Evolutionary conservation across 2,797 vertebrate species (phyloP), one percentile per base, ranked within the genome.

Genomic region (Notolabrus celidotus): DNA sequence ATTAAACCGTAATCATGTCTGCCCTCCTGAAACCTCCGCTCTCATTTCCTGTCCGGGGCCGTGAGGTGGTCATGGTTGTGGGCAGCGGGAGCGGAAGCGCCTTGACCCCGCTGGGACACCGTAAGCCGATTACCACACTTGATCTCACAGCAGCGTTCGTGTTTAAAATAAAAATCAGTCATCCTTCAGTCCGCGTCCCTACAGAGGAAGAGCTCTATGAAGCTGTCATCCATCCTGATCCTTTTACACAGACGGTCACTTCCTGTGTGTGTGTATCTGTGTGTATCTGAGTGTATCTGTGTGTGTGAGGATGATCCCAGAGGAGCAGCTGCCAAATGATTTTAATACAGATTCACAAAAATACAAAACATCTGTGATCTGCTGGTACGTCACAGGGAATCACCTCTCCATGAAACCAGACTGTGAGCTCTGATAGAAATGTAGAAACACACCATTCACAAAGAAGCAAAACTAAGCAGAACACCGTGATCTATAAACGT

Each of bases 121-220:
- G 7, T 62, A 25, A 68, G 54, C 20, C 12, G 3, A 77, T 79
- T 74, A 72, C 38, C 49, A 67, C 73, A 34, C 67, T 66, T 33
- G 22, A 58, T 33, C 59, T 74, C 27, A 43, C 50, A n/a, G 33
- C 31, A 43, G 31, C 27, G 23, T 47, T 27, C n/a, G 10, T 68
- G 54, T 47, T 38, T 16, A 3, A 54, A 42, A 50, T 34, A 59
- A 19, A 47, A 15, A 42, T 41, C 53, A 36, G 36, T 73, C 29
- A 41, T 49, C 45, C 38, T 57, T 73, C 65, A 62, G 65, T 73
- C 65, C 60, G 36, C 3, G 51, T 68, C 54, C 68, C 57, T 2
- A 5, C 47, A 77, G 77, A 86, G 69, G 71, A 79, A 71, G 71
- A 55, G 41, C 62, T 62, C 69, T 22, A 50, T 52, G 43, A 39